phyloP scores from a whole-genome alignment of 2,797 vertebrate genomes.

The Microtus agrestis region DNA sequence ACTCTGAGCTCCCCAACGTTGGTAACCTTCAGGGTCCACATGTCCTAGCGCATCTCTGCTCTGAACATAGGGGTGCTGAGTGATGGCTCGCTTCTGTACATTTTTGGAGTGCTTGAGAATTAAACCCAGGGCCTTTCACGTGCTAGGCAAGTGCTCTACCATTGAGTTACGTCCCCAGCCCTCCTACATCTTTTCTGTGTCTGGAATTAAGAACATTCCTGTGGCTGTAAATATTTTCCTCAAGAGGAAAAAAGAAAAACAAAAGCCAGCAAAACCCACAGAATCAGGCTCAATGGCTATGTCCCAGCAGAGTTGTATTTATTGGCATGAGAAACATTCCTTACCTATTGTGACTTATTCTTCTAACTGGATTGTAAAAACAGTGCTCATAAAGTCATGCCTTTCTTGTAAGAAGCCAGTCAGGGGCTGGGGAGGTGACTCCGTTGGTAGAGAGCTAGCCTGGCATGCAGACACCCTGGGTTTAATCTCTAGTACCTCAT shows the following conservation, averaged over 20 bases:
- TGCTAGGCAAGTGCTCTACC: not conserved
- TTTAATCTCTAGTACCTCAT: not conserved
- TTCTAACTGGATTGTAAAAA: not conserved
- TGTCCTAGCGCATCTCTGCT: not conserved
- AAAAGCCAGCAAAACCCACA: not conserved
- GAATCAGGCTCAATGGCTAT: not conserved
- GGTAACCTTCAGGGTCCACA: fast-evolving
- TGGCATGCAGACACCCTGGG: not conserved
- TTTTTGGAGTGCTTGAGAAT: not conserved
- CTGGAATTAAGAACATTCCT: not conserved
- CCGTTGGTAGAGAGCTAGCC: not conserved
- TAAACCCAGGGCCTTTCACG: not conserved
- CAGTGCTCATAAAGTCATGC: not conserved
- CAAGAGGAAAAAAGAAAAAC: not conserved
- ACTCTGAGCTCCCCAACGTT: not conserved
- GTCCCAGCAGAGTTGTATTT: not conserved
- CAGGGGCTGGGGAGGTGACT: not conserved
- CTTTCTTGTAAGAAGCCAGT: not conserved
- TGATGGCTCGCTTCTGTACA: not conserved
- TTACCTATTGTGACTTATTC: not conserved
- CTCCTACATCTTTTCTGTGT: not conserved
- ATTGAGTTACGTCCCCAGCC: not conserved
- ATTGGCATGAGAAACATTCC: not conserved
- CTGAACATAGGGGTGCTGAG: not conserved
- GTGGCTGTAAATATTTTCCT: not conserved